Percentiles rank a stretch among this genome's conserved stretches.
These are phyloP conservation scores for Prolemur simus DNA, from an alignment of 2,113 vertebrate genomes.

Conservation along the genomic window DNA sequence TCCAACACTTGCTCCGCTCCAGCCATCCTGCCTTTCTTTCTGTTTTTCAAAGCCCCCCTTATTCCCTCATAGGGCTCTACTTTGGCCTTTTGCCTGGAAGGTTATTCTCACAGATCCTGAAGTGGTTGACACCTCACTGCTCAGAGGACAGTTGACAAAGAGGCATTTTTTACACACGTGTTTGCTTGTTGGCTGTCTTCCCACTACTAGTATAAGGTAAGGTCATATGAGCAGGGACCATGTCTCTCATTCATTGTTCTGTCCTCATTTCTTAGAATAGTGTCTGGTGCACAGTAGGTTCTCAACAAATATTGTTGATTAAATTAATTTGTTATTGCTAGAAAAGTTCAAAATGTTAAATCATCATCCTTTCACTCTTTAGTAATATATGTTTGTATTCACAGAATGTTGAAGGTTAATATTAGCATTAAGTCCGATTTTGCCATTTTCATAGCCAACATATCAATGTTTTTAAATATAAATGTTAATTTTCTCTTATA, in stretches of 20 bases:
- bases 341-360: slow-evolving; percentile 8
- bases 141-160: not conserved
- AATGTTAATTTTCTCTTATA: slow-evolving; percentile 11
- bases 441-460: slow-evolving; percentile 16
- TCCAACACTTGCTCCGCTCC: not conserved
- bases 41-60: not conserved
- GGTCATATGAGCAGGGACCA: not conserved
- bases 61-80: not conserved
- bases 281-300: not conserved
- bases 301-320: not conserved
- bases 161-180: accelerated
- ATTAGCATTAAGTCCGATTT: not conserved
- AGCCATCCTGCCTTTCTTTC: not conserved
- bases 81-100: not conserved
- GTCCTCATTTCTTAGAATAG: not conserved
- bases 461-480: not conserved
- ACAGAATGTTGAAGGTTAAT: not conserved
- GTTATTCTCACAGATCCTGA: not conserved
- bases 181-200: not conserved
- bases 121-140: not conserved
- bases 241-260: not conserved
- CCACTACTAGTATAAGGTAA: not conserved
- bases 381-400: not conserved
- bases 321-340: not conserved
- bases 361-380: not conserved